Evolutionary conservation across 2,797 vertebrate species (phyloP).

Genomic region (Columba guinea): DNA sequence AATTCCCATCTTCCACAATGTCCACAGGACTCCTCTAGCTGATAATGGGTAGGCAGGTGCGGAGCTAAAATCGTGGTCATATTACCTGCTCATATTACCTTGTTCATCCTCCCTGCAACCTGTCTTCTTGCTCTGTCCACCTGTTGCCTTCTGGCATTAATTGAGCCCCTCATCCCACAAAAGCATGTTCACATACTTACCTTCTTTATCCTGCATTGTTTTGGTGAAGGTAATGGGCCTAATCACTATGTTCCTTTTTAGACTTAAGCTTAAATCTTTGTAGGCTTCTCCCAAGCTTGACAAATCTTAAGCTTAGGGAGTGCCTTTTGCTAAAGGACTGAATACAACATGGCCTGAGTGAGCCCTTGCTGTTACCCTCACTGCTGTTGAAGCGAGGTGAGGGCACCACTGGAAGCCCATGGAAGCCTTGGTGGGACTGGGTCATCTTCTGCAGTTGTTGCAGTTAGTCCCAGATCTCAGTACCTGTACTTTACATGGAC

Average conservation of each 20-base stretch:
- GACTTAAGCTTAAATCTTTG: not conserved
- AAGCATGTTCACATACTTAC: not conserved
- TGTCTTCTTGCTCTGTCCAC: slow-evolving; percentile 33
- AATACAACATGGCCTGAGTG: not conserved
- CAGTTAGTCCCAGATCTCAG: not conserved
- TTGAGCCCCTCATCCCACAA: not conserved
- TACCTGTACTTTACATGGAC: rapidly evolving
- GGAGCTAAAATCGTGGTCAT: not conserved
- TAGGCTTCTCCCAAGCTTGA: not conserved
- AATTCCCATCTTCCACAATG: not conserved
- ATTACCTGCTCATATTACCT: slow-evolving; percentile 62
- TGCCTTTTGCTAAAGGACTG: not conserved
- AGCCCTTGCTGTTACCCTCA: not conserved
- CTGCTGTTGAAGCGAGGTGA: not conserved
- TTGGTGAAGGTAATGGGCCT: not conserved
- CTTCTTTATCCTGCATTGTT: not conserved
- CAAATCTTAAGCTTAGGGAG: not conserved
- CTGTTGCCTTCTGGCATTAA: slow-evolving; percentile 53
- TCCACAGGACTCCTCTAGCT: not conserved
- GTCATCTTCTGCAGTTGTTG: not conserved
- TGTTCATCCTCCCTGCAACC: slow-evolving; percentile 39
- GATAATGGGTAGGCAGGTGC: slow-evolving; percentile 56
- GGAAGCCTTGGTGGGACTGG: not conserved
- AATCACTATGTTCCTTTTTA: not conserved
- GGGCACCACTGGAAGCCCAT: not conserved